Base-by-base conservation (phyloP, 2,797 vertebrate species). In the Pipistrellus kuhlii region DNA sequence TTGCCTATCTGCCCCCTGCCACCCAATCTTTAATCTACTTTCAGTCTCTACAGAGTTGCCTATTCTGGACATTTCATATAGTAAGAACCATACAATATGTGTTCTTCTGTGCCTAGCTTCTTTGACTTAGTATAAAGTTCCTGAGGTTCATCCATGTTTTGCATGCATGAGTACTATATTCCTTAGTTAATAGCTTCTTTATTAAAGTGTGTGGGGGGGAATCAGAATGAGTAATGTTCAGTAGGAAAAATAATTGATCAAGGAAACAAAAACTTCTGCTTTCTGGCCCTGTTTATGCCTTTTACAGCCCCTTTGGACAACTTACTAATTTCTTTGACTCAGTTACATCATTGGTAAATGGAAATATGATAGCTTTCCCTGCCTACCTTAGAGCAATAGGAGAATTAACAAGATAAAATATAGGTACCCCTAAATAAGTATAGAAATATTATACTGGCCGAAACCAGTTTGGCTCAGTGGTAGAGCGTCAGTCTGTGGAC, bases 341-440 rank as follows among this genome's bases (percentile, higher is more conserved):
- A 69, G 8, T 94, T 94, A 59, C 21, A 82, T 80, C 30, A 72
- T 73, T 17, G 46, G 15, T 83, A 71, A 88, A 48, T 93, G 44
- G 23, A 41, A 88, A 76, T 72, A 55, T 68, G 44, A 41, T 87
- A 51, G 46, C 10, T 12, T 89, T 88, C 21, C 35, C 75, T 59
- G 41, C 55, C 5, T 21, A 44, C 6, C 20, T 71, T 66, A 68
- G 46, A 72, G 17, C 18, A 18, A 46, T 66, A 73, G 73, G 25
- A 85, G 11, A 73, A 66, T 64, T 68, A 85, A 73, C 14, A 82
- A 71, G 59, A 80, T 25, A 62, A 68, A 82, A 38, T 62, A 6
- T 62, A 81, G 30, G 20, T 30, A 18, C n/a, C 23, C 8, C 44
- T 84, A 51, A 66, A 76, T 17, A 85, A 62, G 38, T 48, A 66